Percentiles rank a stretch among this genome's conserved stretches.
These are phyloP conservation scores for Pheosia tremula DNA, from an alignment of 2,888 invertebrate species.

Conservation along the genomic window DNA sequence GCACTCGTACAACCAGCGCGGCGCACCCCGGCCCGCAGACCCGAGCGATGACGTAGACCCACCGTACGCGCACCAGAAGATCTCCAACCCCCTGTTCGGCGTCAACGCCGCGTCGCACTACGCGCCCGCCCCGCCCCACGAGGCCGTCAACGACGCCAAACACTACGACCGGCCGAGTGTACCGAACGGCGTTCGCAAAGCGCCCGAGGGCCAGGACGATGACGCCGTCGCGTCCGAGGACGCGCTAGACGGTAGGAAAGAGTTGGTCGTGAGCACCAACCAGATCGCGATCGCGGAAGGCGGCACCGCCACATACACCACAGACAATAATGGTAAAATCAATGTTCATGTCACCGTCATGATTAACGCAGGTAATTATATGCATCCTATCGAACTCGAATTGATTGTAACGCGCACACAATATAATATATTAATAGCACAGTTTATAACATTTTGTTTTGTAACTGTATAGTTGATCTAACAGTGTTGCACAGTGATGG, in stretches of 20 bases:
- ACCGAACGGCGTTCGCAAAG: constrained; percentile 85
- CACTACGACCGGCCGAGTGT: constrained; percentile 62
- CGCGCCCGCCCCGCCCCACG: constrained; percentile 56
- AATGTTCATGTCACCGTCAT: constrained; percentile 95
- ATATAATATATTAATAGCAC: constrained; percentile 49
- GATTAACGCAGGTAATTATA: constrained; percentile 89
- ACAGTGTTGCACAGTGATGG: constrained; percentile 80
- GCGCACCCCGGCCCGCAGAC: constrained; percentile 43
- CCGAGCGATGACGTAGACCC: constrained; percentile 57
- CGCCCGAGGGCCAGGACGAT: constrained; percentile 93
- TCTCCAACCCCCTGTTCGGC: constrained; percentile 76
- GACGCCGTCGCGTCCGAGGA: constrained; percentile 87
- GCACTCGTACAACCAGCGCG: constrained; percentile 63
- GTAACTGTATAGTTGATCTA: constrained; percentile 65
- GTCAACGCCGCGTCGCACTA: constrained; percentile 80
- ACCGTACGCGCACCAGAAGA: constrained; percentile 61
- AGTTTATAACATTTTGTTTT: constrained; percentile 45
- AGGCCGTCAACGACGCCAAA: constrained; percentile 55
- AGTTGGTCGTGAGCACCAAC: constrained; percentile 73
- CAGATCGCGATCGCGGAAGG: constrained; percentile 80
- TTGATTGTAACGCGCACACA: constrained; percentile 58
- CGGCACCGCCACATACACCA: constrained; percentile 85
- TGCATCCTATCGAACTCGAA: constrained; percentile 78
- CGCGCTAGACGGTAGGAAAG: constrained; percentile 85
- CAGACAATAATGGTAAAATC: constrained; percentile 93